Evolutionary conservation across 1,140 invertebrate genomes (phyloP).

Genomic region (Meteorus sp.): DNA sequence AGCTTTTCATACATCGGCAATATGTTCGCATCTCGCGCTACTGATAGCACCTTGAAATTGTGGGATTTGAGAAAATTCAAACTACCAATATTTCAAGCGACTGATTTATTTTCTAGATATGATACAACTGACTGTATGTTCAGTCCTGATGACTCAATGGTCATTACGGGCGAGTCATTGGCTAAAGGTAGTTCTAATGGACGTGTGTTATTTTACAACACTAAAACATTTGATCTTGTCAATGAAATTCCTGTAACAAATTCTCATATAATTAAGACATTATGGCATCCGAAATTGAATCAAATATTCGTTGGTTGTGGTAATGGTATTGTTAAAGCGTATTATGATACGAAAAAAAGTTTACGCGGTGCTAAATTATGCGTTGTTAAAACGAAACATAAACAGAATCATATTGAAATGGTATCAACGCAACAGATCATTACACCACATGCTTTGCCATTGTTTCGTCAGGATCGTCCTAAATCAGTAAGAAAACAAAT

Average conservation of each 20-base stretch:
- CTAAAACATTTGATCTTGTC: conserved; percentile 75
- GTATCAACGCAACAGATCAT: conserved; percentile 93
- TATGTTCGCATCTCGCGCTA: conserved; percentile 78
- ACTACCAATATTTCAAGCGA: conserved; percentile 70
- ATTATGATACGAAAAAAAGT: conserved; percentile 86
- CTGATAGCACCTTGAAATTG: conserved; percentile 93
- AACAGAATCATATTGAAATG: conserved; percentile 81
- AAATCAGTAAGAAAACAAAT: conserved; percentile 88
- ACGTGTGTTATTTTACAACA: conserved; percentile 80
- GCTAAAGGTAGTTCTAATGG: conserved; percentile 72
- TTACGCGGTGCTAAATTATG: conserved; percentile 90
- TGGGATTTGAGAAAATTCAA: conserved; percentile 92
- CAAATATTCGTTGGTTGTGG: conserved; percentile 93
- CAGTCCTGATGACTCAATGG: conserved; percentile 88
- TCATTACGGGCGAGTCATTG: conserved; percentile 87
- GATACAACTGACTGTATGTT: conserved; percentile 92
- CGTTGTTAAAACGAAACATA: conserved; percentile 78
- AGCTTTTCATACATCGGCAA: conserved; percentile 87
- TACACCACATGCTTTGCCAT: conserved; percentile 92
- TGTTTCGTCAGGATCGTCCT: conserved; percentile 91
- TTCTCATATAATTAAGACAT: conserved; percentile 83
- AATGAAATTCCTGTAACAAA: conserved; percentile 75
- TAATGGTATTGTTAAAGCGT: conserved; percentile 88
- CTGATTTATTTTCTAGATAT: conserved; percentile 81
- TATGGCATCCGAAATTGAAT: conserved; percentile 97